Conservation (phyloP, 2,113 vertebrate species). For the Gadus chalcogrammus region DNA sequence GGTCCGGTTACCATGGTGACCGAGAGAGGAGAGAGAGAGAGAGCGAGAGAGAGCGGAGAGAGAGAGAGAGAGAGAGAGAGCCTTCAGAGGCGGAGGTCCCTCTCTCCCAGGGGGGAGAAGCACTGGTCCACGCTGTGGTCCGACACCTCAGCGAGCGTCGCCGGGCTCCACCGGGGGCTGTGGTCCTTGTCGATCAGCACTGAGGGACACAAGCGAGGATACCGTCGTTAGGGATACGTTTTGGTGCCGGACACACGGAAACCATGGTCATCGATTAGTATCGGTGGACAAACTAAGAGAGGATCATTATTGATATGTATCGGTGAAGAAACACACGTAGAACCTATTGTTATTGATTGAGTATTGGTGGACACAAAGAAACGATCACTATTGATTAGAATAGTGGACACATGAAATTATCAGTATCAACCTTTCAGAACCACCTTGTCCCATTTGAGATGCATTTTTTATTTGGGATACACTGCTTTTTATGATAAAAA, state of each 20-base stretch:
- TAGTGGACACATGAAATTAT: not conserved
- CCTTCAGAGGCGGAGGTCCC: slow-evolving; percentile 79
- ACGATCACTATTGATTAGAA: not conserved
- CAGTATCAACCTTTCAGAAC: too few species aligned
- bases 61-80: not conserved
- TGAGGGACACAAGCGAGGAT: slow-evolving; percentile 42
- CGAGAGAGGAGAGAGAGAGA: not conserved
- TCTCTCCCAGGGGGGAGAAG: slow-evolving; percentile 81
- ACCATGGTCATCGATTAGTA: not conserved
- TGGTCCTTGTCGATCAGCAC: slow-evolving; percentile 93
- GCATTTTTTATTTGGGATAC: too few species aligned
- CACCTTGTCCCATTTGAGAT: too few species aligned
- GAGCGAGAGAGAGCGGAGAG: too few species aligned
- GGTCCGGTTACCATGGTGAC: not conserved
- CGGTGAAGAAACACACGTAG: not conserved
- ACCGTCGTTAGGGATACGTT: not conserved
- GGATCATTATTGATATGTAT: not conserved
- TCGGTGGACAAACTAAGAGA: not conserved
- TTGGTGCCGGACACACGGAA: not conserved
- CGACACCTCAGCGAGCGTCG: slow-evolving; percentile 78
- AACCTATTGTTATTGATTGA: not conserved
- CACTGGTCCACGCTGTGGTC: slow-evolving; percentile 77
- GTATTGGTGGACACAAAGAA: too few species aligned
- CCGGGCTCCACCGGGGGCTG: slow-evolving; percentile 85
- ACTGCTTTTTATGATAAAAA: too few species aligned